Percentiles rank a stretch among this genome's conserved stretches.
phyloP scores from a whole-genome alignment of 2,113 vertebrate genomes.

The Lepus americanus region DNA sequence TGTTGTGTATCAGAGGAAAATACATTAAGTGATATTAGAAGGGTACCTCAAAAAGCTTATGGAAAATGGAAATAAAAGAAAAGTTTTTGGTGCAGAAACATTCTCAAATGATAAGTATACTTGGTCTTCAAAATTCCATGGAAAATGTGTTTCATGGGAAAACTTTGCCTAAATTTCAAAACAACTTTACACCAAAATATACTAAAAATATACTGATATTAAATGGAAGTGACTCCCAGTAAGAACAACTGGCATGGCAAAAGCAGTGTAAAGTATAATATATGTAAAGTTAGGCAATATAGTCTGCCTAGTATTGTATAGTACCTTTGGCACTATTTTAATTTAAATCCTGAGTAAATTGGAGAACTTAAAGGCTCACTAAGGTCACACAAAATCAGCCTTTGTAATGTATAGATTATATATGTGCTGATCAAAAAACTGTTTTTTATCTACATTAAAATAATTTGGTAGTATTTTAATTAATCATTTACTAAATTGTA shows the following conservation, averaged over 20 bases:
- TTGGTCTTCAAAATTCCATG: too few species aligned
- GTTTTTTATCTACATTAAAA: not conserved
- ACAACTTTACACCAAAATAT: too few species aligned
- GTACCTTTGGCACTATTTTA: not conserved
- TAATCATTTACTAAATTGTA: not conserved
- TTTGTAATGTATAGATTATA: not conserved
- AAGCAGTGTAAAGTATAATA: not conserved
- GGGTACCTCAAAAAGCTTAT: too few species aligned
- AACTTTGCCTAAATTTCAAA: too few species aligned
- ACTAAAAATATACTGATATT: too few species aligned
- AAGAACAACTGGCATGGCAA: not conserved
- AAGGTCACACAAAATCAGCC: not conserved
- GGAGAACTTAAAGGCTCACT: not conserved
- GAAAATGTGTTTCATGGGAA: too few species aligned
- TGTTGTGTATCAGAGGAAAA: conserved; percentile 13
- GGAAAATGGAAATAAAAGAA: too few species aligned
- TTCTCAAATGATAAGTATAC: too few species aligned
- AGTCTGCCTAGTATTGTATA: not conserved
- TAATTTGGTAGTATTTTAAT: not conserved
- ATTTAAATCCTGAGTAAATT: conserved; percentile 23
- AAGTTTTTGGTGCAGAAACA: too few species aligned
- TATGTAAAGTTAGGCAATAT: not conserved
- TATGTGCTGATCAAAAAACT: not conserved
- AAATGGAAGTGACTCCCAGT: not conserved
- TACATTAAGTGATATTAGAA: not conserved